Percentiles rank a stretch among this genome's conserved stretches.
Evolutionary conservation across 1,140 invertebrate genomes (phyloP).

Genomic region (Zaprionus ghesquierei): DNA sequence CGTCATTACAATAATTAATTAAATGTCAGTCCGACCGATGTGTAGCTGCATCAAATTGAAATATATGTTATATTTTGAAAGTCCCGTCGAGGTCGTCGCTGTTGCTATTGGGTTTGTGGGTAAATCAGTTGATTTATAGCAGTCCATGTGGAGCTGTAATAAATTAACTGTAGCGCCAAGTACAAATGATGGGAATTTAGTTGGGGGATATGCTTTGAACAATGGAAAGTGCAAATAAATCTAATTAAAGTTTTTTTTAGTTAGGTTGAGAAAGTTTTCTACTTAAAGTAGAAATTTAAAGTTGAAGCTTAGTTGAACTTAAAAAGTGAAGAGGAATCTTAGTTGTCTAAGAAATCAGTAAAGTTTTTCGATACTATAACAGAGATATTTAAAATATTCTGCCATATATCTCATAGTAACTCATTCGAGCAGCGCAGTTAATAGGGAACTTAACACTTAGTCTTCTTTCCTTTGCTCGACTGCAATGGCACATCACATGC

Average conservation of each 20-base stretch:
- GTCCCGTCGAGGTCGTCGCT: background rate
- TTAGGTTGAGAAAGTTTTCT: too few species aligned
- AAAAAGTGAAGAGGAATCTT: too few species aligned
- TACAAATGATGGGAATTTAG: background rate
- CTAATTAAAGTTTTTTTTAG: background rate
- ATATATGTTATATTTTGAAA: background rate
- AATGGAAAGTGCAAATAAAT: background rate
- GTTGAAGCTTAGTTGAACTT: too few species aligned
- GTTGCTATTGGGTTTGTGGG: background rate
- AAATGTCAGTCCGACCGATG: conserved; percentile 27
- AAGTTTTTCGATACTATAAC: too few species aligned
- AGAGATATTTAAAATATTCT: too few species aligned
- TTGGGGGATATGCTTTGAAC: background rate
- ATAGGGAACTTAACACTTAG: background rate
- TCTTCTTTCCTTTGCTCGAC: background rate
- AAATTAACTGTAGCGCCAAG: background rate
- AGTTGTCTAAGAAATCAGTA: too few species aligned
- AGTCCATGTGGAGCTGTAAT: background rate
- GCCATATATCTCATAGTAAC: too few species aligned
- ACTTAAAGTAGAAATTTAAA: too few species aligned
- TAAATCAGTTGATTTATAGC: background rate
- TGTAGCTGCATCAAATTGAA: conserved; percentile 34
- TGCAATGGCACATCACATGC: background rate
- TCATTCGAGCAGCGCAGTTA: background rate
- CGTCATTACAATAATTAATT: conserved; percentile 73